Percentiles rank a stretch among this genome's conserved stretches.
Evolutionary conservation across 2,113 vertebrate species (phyloP).

Genomic region (Charina bottae): DNA sequence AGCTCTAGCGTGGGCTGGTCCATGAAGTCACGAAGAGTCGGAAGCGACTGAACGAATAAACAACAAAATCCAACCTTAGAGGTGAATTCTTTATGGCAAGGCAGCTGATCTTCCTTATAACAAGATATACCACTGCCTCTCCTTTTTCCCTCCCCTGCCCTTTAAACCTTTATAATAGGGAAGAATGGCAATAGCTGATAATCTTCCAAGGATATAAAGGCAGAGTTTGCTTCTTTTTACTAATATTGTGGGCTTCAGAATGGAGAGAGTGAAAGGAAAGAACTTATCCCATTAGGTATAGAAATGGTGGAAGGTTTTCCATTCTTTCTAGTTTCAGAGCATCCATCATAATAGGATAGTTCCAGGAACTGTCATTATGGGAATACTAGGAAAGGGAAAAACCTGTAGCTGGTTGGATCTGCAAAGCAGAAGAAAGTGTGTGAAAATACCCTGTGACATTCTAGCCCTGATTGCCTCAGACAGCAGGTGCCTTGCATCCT

Average conservation of each 20-base stretch:
- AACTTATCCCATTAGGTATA: background rate
- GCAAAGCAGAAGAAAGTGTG: background rate
- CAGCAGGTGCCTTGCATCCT: background rate
- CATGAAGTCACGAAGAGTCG: too few species aligned
- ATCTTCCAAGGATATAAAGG: background rate
- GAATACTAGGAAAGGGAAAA: background rate
- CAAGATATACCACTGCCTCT: background rate
- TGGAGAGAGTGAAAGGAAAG: background rate
- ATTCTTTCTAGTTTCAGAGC: background rate
- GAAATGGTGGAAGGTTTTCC: background rate
- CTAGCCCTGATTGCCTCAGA: background rate
- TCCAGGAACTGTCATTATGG: background rate
- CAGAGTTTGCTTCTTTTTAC: background rate
- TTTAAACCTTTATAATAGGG: background rate
- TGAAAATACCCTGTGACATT: background rate
- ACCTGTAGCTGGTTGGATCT: background rate
- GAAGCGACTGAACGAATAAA: too few species aligned
- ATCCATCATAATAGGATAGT: background rate
- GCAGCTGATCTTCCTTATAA: background rate
- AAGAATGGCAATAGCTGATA: background rate
- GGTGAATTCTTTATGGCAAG: background rate
- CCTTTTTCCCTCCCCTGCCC: background rate
- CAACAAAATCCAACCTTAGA: background rate
- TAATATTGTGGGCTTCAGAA: background rate
- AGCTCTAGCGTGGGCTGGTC: too few species aligned